A percentile compares a stretch with the other conserved stretches of the same genome.
Conservation (phyloP, 2,113 vertebrate genomes). For the Arothron firmamentum region DNA sequence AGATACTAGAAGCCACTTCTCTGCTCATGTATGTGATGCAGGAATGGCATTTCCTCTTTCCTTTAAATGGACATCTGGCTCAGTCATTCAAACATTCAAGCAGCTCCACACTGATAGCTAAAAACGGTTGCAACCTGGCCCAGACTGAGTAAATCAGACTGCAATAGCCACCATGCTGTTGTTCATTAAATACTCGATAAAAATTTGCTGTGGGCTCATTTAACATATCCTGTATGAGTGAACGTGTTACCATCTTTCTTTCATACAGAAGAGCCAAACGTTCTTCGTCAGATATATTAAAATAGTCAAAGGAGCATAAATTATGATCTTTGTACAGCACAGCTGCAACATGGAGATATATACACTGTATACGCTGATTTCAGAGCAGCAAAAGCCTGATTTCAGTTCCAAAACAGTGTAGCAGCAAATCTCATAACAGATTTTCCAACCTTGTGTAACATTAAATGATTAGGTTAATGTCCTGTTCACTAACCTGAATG, state of each 20-base stretch:
- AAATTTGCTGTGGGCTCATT: background rate
- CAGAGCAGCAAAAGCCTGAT: constrained; percentile 37
- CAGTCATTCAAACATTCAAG: too few species aligned
- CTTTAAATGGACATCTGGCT: too few species aligned
- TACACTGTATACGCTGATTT: constrained; percentile 46
- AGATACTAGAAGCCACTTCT: too few species aligned
- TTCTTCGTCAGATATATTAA: constrained; percentile 16
- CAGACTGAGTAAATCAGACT: too few species aligned
- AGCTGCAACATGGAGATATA: constrained; percentile 43
- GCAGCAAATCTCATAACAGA: constrained; percentile 3
- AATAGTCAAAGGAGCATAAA: constrained; percentile 48
- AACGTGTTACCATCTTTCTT: constrained; percentile 14
- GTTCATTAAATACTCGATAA: constrained; percentile 11
- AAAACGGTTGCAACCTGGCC: too few species aligned
- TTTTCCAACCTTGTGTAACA: background rate
- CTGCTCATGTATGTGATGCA: too few species aligned
- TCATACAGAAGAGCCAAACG: constrained; percentile 15
- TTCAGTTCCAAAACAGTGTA: constrained; percentile 31
- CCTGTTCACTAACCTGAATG: background rate
- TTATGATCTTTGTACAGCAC: constrained; percentile 46
- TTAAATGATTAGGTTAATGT: background rate
- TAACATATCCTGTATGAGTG: constrained; percentile 11
- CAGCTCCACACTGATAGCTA: too few species aligned
- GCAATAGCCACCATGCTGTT: background rate
- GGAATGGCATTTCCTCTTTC: too few species aligned